A percentile compares a stretch with the other conserved stretches of the same genome.
phyloP scores from a whole-genome alignment of 2,888 invertebrate genomes.

The Macrosiphum euphorbiae region DNA sequence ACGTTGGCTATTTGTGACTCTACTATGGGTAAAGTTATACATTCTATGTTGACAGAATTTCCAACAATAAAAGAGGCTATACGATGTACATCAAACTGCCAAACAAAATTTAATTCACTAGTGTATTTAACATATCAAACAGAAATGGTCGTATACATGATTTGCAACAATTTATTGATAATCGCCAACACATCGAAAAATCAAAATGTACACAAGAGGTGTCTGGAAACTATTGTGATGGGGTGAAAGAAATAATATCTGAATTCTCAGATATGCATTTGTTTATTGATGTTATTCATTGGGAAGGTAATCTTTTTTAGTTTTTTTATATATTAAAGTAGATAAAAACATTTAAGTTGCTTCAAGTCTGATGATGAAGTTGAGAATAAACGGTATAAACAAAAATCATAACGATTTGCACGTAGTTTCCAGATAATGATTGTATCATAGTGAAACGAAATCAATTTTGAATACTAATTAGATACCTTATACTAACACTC shows the following conservation, averaged over 20 bases:
- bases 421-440: not conserved
- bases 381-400: not conserved
- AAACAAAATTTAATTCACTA: too few relatives aligned
- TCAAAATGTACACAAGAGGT: too few relatives aligned
- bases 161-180: too few relatives aligned
- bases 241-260: slow-evolving; percentile 16
- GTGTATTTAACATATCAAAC: too few relatives aligned
- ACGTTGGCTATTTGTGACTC: too few relatives aligned
- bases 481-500: not conserved
- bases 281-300: not conserved
- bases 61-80: too few relatives aligned
- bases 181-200: too few relatives aligned
- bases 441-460: not conserved
- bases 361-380: not conserved
- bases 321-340: not conserved
- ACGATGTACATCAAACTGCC: too few relatives aligned
- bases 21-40: too few relatives aligned
- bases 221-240: too few relatives aligned
- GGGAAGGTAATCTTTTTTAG: not conserved
- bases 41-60: too few relatives aligned
- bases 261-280: slow-evolving; percentile 21
- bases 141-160: too few relatives aligned
- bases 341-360: not conserved
- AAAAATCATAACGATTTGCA: not conserved
- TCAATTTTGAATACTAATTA: not conserved